Conservation (phyloP, 2,888 invertebrate genomes). For the Drosophila setosimentum region DNA sequence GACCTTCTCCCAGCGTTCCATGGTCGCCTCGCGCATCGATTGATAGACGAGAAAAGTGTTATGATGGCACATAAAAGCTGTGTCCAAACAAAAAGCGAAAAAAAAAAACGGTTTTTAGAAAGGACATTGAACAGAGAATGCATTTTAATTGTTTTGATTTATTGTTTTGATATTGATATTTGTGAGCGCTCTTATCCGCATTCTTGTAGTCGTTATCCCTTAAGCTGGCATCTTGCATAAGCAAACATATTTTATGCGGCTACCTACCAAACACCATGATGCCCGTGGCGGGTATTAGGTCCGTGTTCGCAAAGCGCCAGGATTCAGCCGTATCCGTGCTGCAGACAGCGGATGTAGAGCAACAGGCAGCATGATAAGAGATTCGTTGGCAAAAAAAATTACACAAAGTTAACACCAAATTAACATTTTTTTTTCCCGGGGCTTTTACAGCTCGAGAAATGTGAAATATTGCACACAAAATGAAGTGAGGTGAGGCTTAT, state of each 20-base stretch:
- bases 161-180: not conserved
- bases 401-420: slow-evolving; percentile 80
- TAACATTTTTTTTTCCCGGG: slow-evolving; percentile 63
- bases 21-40: slow-evolving; percentile 91
- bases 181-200: slow-evolving; percentile 2
- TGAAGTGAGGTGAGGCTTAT: slow-evolving; percentile 11
- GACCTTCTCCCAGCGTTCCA: slow-evolving; percentile 92
- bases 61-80: slow-evolving; percentile 96
- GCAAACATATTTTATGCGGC: slow-evolving; percentile 14
- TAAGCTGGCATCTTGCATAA: slow-evolving; percentile 15
- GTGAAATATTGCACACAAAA: slow-evolving; percentile 42
- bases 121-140: not conserved
- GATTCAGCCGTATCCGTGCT: slow-evolving; percentile 89
- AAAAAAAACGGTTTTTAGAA: slow-evolving; percentile 5
- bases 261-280: slow-evolving; percentile 93
- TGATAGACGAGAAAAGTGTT: slow-evolving; percentile 94
- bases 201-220: slow-evolving; percentile 17
- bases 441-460: slow-evolving; percentile 21
- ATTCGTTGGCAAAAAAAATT: slow-evolving; percentile 51
- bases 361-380: slow-evolving; percentile 15
- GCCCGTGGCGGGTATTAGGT: slow-evolving; percentile 91
- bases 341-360: slow-evolving; percentile 82
- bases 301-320: slow-evolving; percentile 90
- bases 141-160: slow-evolving; percentile 23
- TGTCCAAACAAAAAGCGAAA: slow-evolving; percentile 22